Evolutionary conservation across 1,140 invertebrate species (phyloP), one percentile per base, ranked within the genome.

Genomic region (Ceratina calcarata): DNA sequence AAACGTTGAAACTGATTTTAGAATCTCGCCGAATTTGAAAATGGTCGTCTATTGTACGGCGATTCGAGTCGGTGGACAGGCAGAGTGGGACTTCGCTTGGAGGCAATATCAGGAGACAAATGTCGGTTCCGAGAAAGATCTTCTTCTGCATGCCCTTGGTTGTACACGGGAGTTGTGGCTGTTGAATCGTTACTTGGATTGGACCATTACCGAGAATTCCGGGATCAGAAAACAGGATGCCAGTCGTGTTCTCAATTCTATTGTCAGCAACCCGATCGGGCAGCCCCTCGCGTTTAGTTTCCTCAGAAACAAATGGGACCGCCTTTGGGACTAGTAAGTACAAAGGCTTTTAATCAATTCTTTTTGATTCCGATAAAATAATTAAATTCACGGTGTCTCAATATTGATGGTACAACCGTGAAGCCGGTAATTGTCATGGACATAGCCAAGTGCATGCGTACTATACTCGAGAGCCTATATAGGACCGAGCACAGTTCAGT

Each of bases 21-120:
- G 96, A 53, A 97, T 98, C 78, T 95, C 97, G 7, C 95, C 96
- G 6, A 97, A 98, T 89, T 90, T 98, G 18, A 95, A 97, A 61
- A 94, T 94, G 20, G 94, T 96, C 0, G 96, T 98, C 7, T 98
- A 98, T 89, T 98, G 97, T 86, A 96, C 96, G 0, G 97, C 97
- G 0, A 95, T 99, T 7, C 93, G 95, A 72, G 94, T 95, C 16
- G 98, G 98, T 3, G 95, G 95, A 0, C 95, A 96, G 73, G 92
- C 94, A 6, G 97, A 98, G 88, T 99, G 97, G 97, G 94, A 97
- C 45, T 98, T 98, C 89, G 95, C 96, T 0, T 97, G 97, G 94
- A 93, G 96, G 57, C 93, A 96, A 20, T 98, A 97, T 87, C 85
- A 94, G 16, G 94, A 94, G 6, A 94, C 96, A 0, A 95, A 95